Evolutionary conservation across 2,888 invertebrate genomes (phyloP).

Genomic region (Acutogordius australiensis): DNA sequence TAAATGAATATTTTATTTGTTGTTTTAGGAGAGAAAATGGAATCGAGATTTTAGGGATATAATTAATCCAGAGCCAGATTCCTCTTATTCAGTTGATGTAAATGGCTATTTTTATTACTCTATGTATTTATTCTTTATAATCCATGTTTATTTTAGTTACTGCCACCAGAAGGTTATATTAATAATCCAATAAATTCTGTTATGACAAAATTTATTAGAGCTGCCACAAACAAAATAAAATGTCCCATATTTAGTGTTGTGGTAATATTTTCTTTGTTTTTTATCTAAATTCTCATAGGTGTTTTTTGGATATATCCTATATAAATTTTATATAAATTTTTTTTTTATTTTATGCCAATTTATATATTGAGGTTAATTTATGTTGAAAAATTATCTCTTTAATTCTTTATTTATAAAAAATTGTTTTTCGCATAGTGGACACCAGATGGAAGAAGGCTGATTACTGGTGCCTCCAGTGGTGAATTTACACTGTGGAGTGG

Average conservation of each 20-base stretch:
- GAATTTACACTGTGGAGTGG: conserved; percentile 99
- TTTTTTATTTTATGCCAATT: no score
- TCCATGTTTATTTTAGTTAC: conserved; percentile 24
- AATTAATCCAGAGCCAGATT: not conserved
- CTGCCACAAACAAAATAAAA: conserved; percentile 97
- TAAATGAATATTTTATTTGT: conserved; percentile 9
- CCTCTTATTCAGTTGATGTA: conserved; percentile 6
- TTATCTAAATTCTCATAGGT: no score
- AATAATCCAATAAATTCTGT: conserved; percentile 83
- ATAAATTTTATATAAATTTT: no score
- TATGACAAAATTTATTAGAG: conserved; percentile 65
- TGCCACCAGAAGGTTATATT: conserved; percentile 68
- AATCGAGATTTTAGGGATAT: conserved; percentile 2
- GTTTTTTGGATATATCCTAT: no score
- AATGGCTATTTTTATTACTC: not conserved
- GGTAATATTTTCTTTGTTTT: conserved; percentile 3
- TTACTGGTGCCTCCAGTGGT: conserved; percentile 92
- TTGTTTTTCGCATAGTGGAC: no score
- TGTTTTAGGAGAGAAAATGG: not conserved
- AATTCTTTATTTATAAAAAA: no score
- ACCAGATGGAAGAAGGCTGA: conserved; percentile 78
- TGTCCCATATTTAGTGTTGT: conserved; percentile 55
- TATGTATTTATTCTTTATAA: not conserved
- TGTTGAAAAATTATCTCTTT: no score
- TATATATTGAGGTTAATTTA: no score